Evolutionary conservation across 64 coral and sea anemone genomes (phyloP).

Genomic region (Dendrophyllia cribrosa): DNA sequence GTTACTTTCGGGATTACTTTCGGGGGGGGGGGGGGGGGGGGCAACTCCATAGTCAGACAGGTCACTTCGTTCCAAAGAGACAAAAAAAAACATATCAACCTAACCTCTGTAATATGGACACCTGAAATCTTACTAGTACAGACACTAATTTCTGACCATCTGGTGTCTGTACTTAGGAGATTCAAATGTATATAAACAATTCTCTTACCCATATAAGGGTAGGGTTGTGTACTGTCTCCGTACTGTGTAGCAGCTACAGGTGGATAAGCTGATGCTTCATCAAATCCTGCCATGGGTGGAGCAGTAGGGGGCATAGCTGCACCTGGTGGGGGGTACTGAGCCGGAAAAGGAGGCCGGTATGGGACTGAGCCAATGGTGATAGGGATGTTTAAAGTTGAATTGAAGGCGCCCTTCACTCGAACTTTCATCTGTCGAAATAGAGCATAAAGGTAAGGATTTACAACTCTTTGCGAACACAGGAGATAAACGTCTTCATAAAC

Average conservation of each 20-base stretch:
- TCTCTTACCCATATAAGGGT: slow-evolving; percentile 55
- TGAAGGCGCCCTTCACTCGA: slow-evolving; percentile 62
- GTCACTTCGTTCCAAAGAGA: too few relatives aligned
- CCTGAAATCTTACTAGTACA: too few relatives aligned
- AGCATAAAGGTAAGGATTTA: neutral
- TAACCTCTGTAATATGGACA: too few relatives aligned
- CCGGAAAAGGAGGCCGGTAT: slow-evolving; percentile 62
- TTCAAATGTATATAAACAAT: neutral
- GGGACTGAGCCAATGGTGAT: slow-evolving; percentile 79
- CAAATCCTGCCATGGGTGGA: slow-evolving; percentile 25
- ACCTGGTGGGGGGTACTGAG: slow-evolving; percentile 60
- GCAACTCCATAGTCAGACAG: too few relatives aligned
- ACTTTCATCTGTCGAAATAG: slow-evolving; percentile 69
- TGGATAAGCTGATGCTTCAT: neutral
- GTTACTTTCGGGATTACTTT: too few relatives aligned
- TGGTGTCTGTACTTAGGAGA: too few relatives aligned
- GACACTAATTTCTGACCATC: too few relatives aligned
- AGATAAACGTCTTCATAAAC: too few relatives aligned
- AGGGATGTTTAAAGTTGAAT: slow-evolving; percentile 68
- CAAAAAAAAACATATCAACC: too few relatives aligned
- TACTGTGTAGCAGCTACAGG: slow-evolving; percentile 12
- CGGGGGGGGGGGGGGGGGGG: too few relatives aligned
- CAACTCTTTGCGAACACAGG: too few relatives aligned
- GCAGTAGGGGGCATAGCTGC: slow-evolving; percentile 51
- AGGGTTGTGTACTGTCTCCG: neutral